Percentiles rank a stretch among this genome's conserved stretches.
These are phyloP conservation scores for Sitophilus oryzae DNA, from an alignment of 1,140 invertebrate genomes.

Conservation along the genomic window DNA sequence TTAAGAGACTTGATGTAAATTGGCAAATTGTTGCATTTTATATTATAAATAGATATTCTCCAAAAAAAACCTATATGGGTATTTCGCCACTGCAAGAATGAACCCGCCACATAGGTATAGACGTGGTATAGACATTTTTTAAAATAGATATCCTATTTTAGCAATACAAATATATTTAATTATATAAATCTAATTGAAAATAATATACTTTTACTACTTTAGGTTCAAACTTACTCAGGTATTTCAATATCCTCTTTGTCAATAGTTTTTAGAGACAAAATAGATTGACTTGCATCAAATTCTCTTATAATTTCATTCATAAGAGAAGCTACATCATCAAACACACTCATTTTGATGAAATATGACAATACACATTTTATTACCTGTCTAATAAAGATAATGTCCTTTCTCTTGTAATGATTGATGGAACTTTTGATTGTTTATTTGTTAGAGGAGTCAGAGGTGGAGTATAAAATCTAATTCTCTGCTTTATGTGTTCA, in stretches of 20 bases:
- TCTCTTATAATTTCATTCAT: constrained; percentile 12
- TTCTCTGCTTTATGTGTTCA: background rate
- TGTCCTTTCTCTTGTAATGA: constrained; percentile 9
- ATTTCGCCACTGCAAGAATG: too few species aligned
- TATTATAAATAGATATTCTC: too few species aligned
- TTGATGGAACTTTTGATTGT: constrained; percentile 1
- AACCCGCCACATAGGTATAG: too few species aligned
- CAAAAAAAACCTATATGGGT: too few species aligned
- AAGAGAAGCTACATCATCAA: constrained; percentile 3
- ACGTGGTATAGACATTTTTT: too few species aligned
- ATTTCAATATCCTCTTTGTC: constrained; percentile 16
- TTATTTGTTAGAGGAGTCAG: background rate
- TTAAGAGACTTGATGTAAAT: background rate
- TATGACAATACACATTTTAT: background rate
- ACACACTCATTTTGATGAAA: constrained; percentile 2
- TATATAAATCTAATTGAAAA: background rate
- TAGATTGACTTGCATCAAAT: constrained; percentile 7
- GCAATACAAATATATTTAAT: background rate
- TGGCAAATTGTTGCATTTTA: too few species aligned
- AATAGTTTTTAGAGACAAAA: constrained; percentile 9
- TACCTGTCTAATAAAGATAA: constrained; percentile 19
- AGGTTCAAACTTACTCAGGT: constrained; percentile 12
- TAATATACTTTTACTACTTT: background rate
- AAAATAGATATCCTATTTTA: background rate
- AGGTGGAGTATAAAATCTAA: background rate